A percentile compares a stretch with the other conserved stretches of the same genome.
Evolutionary conservation across 2,888 invertebrate genomes (phyloP).

Genomic region (Eretmocerus hayati): DNA sequence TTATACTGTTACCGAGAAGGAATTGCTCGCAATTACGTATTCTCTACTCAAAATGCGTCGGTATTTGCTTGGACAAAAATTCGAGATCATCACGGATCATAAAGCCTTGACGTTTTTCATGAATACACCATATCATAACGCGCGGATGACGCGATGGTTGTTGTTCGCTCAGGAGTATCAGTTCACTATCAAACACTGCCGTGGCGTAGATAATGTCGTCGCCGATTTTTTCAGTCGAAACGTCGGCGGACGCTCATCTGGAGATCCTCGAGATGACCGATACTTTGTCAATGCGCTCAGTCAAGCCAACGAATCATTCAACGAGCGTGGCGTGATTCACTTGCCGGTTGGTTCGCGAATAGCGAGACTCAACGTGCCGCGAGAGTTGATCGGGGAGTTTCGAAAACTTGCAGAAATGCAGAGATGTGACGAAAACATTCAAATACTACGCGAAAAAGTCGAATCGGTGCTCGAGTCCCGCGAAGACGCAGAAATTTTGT

Average conservation of each 20-base stretch:
- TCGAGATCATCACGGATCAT: conserved; percentile 9
- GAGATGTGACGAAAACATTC: not conserved
- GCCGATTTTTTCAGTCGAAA: conserved; percentile 14
- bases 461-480: not conserved
- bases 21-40: conserved; percentile 18
- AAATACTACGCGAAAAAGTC: not conserved
- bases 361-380: not conserved
- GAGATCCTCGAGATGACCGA: not conserved
- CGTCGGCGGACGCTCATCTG: too few species aligned
- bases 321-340: not conserved
- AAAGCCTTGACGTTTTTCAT: conserved; percentile 2
- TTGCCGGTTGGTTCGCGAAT: not conserved
- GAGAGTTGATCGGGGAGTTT: not conserved
- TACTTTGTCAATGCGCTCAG: not conserved
- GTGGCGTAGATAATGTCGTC: conserved; percentile 16
- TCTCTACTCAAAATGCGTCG: conserved; percentile 27
- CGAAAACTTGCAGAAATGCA: not conserved
- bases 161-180: conserved; percentile 15
- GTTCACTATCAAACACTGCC: conserved; percentile 13
- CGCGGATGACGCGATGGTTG: conserved; percentile 3
- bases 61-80: conserved; percentile 5
- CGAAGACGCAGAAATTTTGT: not conserved
- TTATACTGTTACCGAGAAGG: conserved; percentile 23
- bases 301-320: not conserved
- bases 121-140: not conserved